Evolutionary conservation across 1,140 invertebrate genomes (phyloP).

Genomic region (Pemphigus obesinymphae): DNA sequence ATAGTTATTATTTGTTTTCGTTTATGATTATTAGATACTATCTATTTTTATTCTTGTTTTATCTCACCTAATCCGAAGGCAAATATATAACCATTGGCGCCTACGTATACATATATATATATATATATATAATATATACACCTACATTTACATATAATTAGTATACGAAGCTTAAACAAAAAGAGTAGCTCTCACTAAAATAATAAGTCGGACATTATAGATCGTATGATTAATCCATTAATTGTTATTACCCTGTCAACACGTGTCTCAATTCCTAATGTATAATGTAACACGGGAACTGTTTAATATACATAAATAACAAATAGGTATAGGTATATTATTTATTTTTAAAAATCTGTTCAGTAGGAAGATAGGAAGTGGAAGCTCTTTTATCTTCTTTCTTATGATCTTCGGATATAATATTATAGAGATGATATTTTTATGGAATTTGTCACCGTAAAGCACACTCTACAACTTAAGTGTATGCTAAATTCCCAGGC

Average conservation of each 20-base stretch:
- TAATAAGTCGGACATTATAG: background rate
- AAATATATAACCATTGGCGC: background rate
- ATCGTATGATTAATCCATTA: background rate
- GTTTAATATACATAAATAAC: background rate
- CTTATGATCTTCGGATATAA: too few species aligned
- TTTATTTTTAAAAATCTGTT: too few species aligned
- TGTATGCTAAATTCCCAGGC: too few species aligned
- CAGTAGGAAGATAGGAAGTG: too few species aligned
- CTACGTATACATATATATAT: background rate
- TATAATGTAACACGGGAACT: background rate
- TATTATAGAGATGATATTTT: too few species aligned
- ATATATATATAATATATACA: too few species aligned
- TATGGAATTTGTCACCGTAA: too few species aligned
- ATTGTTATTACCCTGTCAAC: background rate
- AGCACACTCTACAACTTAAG: too few species aligned
- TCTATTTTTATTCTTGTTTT: background rate
- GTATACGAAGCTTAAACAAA: background rate
- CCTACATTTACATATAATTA: background rate
- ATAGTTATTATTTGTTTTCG: background rate
- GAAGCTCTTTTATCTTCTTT: too few species aligned
- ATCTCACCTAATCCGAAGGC: background rate
- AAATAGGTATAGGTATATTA: too few species aligned
- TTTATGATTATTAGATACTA: constrained; percentile 11
- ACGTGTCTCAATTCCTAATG: background rate
- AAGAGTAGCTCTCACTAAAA: background rate